These are phyloP conservation scores for Nothoprocta pentlandii DNA, from an alignment of 2,113 vertebrate species.

Conservation along the genomic window DNA sequence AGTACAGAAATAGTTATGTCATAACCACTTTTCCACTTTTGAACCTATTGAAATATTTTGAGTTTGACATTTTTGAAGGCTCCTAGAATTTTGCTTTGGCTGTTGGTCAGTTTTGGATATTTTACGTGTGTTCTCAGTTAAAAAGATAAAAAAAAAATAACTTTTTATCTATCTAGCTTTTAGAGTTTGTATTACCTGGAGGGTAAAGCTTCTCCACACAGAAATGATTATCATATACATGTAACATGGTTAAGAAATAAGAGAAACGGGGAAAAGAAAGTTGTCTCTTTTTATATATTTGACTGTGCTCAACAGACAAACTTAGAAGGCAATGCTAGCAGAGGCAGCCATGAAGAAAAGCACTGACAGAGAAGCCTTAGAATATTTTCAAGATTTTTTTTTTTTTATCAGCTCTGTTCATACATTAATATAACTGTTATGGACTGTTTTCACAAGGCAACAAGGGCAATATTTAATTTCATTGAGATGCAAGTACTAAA, in stretches of 20 bases:
- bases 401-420: background rate
- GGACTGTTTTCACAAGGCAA: background rate
- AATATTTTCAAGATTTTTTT: background rate
- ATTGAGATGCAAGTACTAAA: background rate
- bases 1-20: background rate
- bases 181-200: too few species aligned
- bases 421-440: background rate
- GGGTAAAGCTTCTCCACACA: background rate
- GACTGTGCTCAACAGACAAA: rapidly evolving
- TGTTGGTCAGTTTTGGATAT: background rate
- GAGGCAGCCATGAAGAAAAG: background rate
- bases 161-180: too few species aligned
- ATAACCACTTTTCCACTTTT: background rate
- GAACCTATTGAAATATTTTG: background rate
- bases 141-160: background rate
- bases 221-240: background rate
- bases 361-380: background rate
- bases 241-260: background rate
- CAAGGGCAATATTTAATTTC: background rate
- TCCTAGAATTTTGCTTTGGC: background rate
- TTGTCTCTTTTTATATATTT: background rate
- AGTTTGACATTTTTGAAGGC: background rate
- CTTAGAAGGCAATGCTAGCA: background rate
- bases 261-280: background rate
- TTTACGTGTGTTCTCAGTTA: background rate